These are phyloP conservation scores for Drosophila rufa DNA, from an alignment of 1,140 invertebrate species.

Conservation along the genomic window DNA sequence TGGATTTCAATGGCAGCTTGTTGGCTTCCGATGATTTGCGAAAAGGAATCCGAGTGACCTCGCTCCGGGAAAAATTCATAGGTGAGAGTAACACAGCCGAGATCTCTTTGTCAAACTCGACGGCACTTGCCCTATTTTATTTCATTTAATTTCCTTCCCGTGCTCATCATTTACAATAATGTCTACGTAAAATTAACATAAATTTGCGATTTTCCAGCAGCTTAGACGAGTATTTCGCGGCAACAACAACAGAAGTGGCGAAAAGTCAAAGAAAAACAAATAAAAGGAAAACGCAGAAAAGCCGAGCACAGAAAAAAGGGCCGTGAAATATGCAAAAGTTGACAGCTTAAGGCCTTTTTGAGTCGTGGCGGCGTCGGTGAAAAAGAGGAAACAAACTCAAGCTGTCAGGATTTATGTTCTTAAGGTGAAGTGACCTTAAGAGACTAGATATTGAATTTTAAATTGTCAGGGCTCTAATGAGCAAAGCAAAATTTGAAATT, in stretches of 20 bases:
- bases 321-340: slow-evolving; percentile 46
- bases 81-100: slow-evolving; percentile 4
- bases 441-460: slow-evolving; percentile 41
- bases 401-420: slow-evolving; percentile 60
- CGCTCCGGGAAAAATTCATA: not conserved
- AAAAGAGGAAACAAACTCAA: slow-evolving; percentile 32
- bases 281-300: slow-evolving; percentile 35
- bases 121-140: slow-evolving; percentile 49
- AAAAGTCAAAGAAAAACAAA: slow-evolving; percentile 49
- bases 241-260: slow-evolving; percentile 31
- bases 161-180: slow-evolving; percentile 76
- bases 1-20: slow-evolving; percentile 69
- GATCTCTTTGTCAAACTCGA: slow-evolving; percentile 39
- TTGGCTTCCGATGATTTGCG: slow-evolving; percentile 44
- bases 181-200: slow-evolving; percentile 72
- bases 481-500: slow-evolving; percentile 25
- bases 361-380: slow-evolving; percentile 7
- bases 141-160: slow-evolving; percentile 71
- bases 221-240: slow-evolving; percentile 49
- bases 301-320: slow-evolving; percentile 14
- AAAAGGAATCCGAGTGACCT: slow-evolving; percentile 37
- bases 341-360: slow-evolving; percentile 47
- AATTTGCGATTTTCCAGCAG: slow-evolving; percentile 72
- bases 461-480: slow-evolving; percentile 13
- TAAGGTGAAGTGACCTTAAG: slow-evolving; percentile 45